Base-by-base conservation (phyloP, 2,888 invertebrate genomes). In the Seira ritae region DNA sequence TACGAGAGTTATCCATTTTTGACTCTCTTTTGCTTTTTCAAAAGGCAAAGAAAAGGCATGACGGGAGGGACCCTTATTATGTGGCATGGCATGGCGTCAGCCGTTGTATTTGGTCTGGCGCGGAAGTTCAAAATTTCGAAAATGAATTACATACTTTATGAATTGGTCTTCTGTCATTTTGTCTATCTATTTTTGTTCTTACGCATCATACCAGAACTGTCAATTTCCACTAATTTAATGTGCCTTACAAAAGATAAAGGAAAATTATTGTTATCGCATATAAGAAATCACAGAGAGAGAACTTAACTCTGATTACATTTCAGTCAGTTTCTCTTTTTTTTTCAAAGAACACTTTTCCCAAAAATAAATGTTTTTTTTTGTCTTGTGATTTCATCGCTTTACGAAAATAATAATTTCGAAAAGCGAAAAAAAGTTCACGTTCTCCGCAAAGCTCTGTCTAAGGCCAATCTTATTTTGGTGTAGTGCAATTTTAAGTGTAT, bases 401-500 rank as follows among this genome's bases (percentile, higher is more conserved):
- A n/a, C n/a, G n/a, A n/a, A n/a, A n/a, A n/a, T n/a, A n/a, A n/a
- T n/a, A n/a, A n/a, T n/a, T n/a, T n/a, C 62, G 19, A 62, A 62
- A 19, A 10, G 68, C 37, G 37, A 68, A 68, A 24, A n/a, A n/a
- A n/a, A n/a, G n/a, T n/a, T n/a, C n/a, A n/a, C n/a, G n/a, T n/a
- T n/a, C n/a, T n/a, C n/a, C n/a, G 31, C 31, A 37, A n/a, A 22
- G 19, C 24, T 67, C 67, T 67, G 15, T 68, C 37, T n/a, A n/a
- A n/a, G n/a, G n/a, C n/a, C n/a, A 31, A 31, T 37, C 31, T 31
- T 68, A 31, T 68, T 31, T 67, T 67, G 31, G 31, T n/a, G n/a
- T 31, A 68, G 68, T 31, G 31, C 23, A 37, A 68, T 23, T 68
- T 37, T 31, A 68, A 68, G 68, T 37, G 67, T 24, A 23, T 24